Evolutionary conservation across 2,113 vertebrate genomes (phyloP), one percentile per base, ranked within the genome.

Genomic region (Colius striatus): DNA sequence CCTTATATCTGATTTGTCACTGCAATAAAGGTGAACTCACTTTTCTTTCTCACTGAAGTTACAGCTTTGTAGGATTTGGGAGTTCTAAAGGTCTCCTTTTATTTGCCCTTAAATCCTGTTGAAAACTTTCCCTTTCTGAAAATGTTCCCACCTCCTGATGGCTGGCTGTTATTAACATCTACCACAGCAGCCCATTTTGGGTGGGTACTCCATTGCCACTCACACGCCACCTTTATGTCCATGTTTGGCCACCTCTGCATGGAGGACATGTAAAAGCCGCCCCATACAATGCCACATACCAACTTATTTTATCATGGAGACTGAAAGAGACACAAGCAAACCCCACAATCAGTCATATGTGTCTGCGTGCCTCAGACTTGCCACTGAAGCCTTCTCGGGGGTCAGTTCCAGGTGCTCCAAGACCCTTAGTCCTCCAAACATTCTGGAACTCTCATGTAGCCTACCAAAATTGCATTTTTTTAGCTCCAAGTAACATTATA

Each of bases 401-500:
- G 8, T 54, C 43, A 74, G 20, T 13, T 10, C 26, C 34, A 61
- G 10, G 23, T 38, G 16, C 34, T 82, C 9, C 68, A 54, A 77
- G 29, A 53, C 6, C 14, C 4, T 84, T 21, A 48, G 16, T 27
- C 8, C 10, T 18, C 27, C 16, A 70, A 74, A 58, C 10, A 38
- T 9, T 32, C 67, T 57, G 50, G 7, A 54, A 36, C 16, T 66
- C 38, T 36, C 25, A n/a, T 9, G 7, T 3, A 81, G 25, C 6
- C 12, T 32, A 51, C 13, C 9, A 67, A 54, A 55, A 71, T 13
- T 11, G 6, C 3, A 47, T n/a, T 19, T 43, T 16, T 41, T 36
- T 16, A 4, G 0, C 3, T 16, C 2, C 10, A 7, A 26, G 5
- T n/a, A 16, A 47, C 29, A 8, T 21, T 11, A 30, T 4, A 5